Evolutionary conservation across 2,888 invertebrate genomes (phyloP), one percentile per base, ranked within the genome.

Genomic region (Venustoraphidia nigricollis): DNA sequence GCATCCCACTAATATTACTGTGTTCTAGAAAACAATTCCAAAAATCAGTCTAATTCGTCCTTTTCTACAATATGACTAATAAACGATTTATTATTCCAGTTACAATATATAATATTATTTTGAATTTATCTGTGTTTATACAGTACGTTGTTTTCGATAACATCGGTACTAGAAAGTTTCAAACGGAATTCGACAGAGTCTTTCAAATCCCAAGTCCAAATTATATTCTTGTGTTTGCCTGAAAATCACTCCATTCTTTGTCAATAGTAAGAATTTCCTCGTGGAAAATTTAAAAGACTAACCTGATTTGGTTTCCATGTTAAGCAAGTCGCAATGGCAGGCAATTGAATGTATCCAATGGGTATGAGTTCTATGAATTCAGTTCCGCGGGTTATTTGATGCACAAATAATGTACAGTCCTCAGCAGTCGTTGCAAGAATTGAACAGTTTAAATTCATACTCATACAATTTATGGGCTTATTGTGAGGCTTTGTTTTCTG

Each of bases 401-500:
- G 83, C 47, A 82, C 66, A 57, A 87, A 88, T 53, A 86, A 72
- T 1, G 82, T 82, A 10, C 63, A 66, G 60, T 89, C 88, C 51
- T 73, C 68, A 2, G 81, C 75, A 9, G 78, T 79, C 0, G 80
- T 82, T 1, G 85, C 73, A 9, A 88, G 59, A 44, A 84, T 50
- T 0, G 71, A 75, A 10, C 72, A 69, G 10, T 64, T 54, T 0
- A 66, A 58, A 60, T 83, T 83, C 13, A 83, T 64, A 1, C 74
- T 67, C 62, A 86, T 72, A 52, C 70, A 69, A 0, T 73, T 78
- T 13, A 88, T 65, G 0, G 75, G 63, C 53, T 72, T 72, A 1
- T 72, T 75, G 59, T 88, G 87, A 0, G 84, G 81, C 61, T 84
- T 87, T 10, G 75, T 63, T 1, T 74, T 62, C 69, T 77, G 64